Conservation (phyloP, 2,113 vertebrate genomes). For the Electrona antarctica region DNA sequence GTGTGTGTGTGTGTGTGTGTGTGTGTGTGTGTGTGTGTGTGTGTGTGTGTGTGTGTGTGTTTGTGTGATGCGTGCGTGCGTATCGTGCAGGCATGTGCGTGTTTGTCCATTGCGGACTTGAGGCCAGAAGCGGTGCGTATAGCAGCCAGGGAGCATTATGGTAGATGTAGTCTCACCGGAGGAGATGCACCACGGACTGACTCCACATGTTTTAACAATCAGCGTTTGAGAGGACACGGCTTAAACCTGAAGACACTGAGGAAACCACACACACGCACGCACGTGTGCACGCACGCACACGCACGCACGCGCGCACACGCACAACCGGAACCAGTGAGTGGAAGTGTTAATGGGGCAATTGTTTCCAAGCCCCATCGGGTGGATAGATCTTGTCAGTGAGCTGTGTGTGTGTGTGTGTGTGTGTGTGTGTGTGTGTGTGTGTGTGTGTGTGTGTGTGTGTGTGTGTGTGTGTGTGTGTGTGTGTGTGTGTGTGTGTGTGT, state of each 20-base stretch:
- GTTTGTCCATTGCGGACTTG: not conserved
- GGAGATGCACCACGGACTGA: not conserved
- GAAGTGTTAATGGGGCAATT: constrained; percentile 23
- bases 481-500: not conserved
- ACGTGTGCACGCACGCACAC: not conserved
- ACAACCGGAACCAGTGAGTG: not conserved
- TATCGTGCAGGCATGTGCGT: too few species aligned
- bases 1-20: constrained; percentile 10
- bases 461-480: constrained; percentile 2
- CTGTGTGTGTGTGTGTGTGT: not conserved
- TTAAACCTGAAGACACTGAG: too few species aligned
- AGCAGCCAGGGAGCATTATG: not conserved
- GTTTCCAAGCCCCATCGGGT: not conserved
- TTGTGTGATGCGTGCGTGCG: too few species aligned
- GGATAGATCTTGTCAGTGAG: not conserved
- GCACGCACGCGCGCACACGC: not conserved
- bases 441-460: constrained; percentile 5
- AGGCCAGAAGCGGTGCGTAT: not conserved
- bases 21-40: constrained; percentile 8
- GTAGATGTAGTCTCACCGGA: constrained; percentile 2
- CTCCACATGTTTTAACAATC: not conserved
- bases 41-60: not conserved
- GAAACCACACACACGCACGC: not conserved
- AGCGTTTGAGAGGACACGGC: not conserved
- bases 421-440: not conserved